Evolutionary conservation across 2,113 vertebrate genomes (phyloP).

Genomic region (Ciconia boyciana): DNA sequence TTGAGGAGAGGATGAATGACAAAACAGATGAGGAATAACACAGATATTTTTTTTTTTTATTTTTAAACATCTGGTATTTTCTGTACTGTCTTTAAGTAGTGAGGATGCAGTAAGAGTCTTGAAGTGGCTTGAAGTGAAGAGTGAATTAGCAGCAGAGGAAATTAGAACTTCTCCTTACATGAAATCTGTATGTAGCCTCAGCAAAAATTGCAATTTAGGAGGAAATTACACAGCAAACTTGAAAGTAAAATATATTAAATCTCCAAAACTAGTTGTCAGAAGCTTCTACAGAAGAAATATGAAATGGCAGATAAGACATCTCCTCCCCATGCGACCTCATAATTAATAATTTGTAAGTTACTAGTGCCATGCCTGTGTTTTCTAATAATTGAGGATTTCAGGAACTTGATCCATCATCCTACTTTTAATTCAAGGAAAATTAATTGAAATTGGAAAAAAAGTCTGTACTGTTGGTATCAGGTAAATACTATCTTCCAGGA

Average conservation of each 20-base stretch:
- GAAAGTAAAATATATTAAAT: background rate
- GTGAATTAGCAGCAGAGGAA: conserved; percentile 13
- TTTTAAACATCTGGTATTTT: background rate
- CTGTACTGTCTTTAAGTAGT: background rate
- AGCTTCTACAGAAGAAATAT: background rate
- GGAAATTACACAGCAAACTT: background rate
- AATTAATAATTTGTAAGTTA: background rate
- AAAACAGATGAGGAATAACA: background rate
- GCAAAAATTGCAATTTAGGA: background rate
- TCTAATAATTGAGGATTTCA: background rate
- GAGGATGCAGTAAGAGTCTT: background rate
- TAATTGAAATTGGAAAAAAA: background rate
- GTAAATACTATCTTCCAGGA: background rate
- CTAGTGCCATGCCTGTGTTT: background rate
- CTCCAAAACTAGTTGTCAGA: background rate
- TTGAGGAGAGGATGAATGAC: background rate
- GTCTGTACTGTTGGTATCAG: background rate
- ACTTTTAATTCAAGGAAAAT: background rate
- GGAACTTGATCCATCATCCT: background rate
- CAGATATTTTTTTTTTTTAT: background rate
- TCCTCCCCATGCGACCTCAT: background rate
- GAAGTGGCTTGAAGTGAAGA: background rate
- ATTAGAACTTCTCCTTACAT: background rate
- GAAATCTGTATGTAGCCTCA: background rate
- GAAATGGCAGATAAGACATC: background rate